A percentile compares a stretch with the other conserved stretches of the same genome.
Conservation (phyloP, 2,797 vertebrate species). For the Phyllotis vaccarum region DNA sequence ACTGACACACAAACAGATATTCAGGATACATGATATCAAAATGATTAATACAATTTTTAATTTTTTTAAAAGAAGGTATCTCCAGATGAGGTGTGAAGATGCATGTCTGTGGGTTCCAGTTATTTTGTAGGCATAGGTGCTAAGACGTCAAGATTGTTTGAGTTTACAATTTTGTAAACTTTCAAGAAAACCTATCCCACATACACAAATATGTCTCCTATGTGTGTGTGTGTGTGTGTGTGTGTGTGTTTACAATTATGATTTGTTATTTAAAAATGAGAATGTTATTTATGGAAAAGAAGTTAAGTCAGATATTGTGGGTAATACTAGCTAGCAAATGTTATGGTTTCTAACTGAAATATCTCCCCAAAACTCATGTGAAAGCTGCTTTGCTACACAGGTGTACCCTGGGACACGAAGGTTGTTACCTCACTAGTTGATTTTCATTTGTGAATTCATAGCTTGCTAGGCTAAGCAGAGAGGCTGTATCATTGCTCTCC, state of each 20-base stretch:
- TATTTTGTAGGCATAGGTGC: neutral
- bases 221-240: neutral
- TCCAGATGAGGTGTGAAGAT: neutral
- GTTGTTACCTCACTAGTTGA: too few species aligned
- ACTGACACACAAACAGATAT: neutral
- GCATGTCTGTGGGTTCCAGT: neutral
- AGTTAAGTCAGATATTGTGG: neutral
- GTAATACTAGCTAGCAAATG: neutral
- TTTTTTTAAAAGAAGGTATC: neutral
- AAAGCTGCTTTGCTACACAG: neutral
- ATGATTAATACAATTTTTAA: neutral
- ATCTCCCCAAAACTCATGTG: neutral
- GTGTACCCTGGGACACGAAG: neutral
- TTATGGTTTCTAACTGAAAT: neutral
- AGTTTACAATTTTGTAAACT: neutral
- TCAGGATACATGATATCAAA: neutral
- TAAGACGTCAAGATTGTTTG: neutral
- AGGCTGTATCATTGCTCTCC: neutral
- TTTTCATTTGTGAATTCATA: neutral
- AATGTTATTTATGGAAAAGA: neutral
- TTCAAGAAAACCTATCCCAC: accelerated
- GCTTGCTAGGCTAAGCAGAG: neutral
- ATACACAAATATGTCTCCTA: neutral
- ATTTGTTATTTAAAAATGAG: neutral
- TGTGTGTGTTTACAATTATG: neutral